Base-by-base conservation (phyloP, 2,888 invertebrate genomes). In the Rhamnusium bicolor region DNA sequence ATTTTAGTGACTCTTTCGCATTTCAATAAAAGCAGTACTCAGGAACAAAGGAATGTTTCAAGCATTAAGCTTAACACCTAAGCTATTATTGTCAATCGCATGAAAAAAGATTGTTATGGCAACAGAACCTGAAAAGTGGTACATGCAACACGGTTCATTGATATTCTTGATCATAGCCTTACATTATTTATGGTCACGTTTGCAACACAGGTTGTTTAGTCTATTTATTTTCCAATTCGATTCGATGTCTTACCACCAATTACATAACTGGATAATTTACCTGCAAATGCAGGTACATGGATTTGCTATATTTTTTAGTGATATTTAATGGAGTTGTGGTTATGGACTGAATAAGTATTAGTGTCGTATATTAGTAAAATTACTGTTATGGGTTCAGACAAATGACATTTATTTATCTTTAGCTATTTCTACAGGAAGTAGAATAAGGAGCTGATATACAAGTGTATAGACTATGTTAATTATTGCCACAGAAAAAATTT, bases 121-220 rank as follows among this genome's bases (percentile, higher is more conserved):
- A 40, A 40, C n/a, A n/a, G 40, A 3, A 12, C 18, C 16, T 40
- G 46, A 65, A 56, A 71, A 65, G 65, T 65, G 65, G 71, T 54
- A 40, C 65, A 71, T 66, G 14, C 6, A 49, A 56, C 65, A 65
- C 66, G 71, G 47, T 58, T 67, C 47, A 66, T 71, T 58, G 58
- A 58, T 66, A 27, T 63, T 18, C 54, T 63, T 46, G 46, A 60
- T 71, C 66, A 24, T 18, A 60, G 14, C 19, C 46, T 47, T 7
- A 24, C 29, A 61, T 70, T 70, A 62, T 73, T 70, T 65, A 65
- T 70, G 73, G 63, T 66, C 69, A 65, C 73, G 66, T 73, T 73
- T 46, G 12, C 32, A 67, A 60, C 40, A 61, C 58, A 72, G 69
- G 62, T 61, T 72, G 62, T 72, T 69, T 69, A 62, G 61, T 69